Conservation (phyloP, 2,113 vertebrate genomes). For the Corythaeola cristata region DNA sequence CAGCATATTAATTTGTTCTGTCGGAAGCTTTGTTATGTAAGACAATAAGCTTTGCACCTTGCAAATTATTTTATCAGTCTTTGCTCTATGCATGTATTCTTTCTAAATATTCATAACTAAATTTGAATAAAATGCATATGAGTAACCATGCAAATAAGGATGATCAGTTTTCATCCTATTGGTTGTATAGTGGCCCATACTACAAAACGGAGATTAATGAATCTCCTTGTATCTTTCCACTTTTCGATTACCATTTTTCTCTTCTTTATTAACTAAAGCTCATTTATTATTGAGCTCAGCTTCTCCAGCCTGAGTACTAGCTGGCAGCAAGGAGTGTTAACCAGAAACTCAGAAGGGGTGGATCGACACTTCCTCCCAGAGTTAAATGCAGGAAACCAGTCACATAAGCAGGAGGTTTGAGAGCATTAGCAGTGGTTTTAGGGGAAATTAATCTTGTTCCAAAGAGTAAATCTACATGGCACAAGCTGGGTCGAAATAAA, state of each 20-base stretch:
- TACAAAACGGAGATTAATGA: neutral
- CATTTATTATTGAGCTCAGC: neutral
- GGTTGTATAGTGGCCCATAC: neutral
- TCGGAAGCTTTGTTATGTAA: neutral
- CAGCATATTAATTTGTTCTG: neutral
- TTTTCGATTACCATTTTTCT: neutral
- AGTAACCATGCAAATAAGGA: neutral
- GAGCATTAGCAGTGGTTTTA: slow-evolving; percentile 29
- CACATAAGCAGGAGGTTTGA: slow-evolving; percentile 42
- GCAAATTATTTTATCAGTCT: neutral
- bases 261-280: neutral
- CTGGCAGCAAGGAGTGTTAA: slow-evolving; percentile 20
- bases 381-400: slow-evolving; percentile 47
- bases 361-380: slow-evolving; percentile 11
- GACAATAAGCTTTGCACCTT: neutral
- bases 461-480: neutral
- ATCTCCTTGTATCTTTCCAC: neutral
- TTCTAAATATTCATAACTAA: neutral
- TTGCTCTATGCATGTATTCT: neutral
- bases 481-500: neutral
- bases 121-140: neutral
- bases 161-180: neutral
- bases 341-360: neutral
- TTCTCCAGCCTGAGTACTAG: neutral
- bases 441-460: slow-evolving; percentile 28